Evolutionary conservation across 2,797 vertebrate genomes (phyloP), one percentile per base, ranked within the genome.

Genomic region (Apogon hyalosoma): DNA sequence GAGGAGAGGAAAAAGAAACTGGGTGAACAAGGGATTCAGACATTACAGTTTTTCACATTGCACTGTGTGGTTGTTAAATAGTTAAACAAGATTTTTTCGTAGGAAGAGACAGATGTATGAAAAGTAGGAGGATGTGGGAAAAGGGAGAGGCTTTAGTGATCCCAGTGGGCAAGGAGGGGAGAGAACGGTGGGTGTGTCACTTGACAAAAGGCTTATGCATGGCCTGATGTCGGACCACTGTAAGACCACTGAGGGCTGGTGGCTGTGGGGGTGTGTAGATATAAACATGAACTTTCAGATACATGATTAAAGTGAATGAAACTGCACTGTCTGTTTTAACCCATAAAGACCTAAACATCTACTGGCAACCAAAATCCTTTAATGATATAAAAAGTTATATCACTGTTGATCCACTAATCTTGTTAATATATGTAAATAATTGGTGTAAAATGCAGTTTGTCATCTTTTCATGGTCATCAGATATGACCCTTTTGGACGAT

Each of bases 181-280:
- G n/a, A 11, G 12, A 18, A 54, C 0, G 2, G 52, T 53, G 42
- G 41, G 68, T 58, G 53, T 64, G 63, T 69, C 64, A 73, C 38
- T 55, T 45, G 41, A 46, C 67, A 51, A 61, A 73, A 51, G 55
- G 28, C 63, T 77, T 65, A 72, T 14, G 73, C 70, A 62, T 73
- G 56, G 50, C 53, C 28, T 82, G 73, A 83, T 79, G 63, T 80
- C 70, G 49, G 40, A 67, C 62, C 54, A 79, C 41, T 62, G 48
- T 68, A 67, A 56, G 65, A 79, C 61, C 67, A 60, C 63, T 3
- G 2, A 19, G 36, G 28, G 14, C 19, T 21, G 36, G 42, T 57
- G 46, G n/a, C 31, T 55, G 4, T 68, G 40, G 16, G 14, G 55
- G 47, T 72, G 14, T 54, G 10, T 54, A 12, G 61, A 50, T 61